Base-by-base conservation (phyloP, 1,140 invertebrate genomes). In the Lucilia sericata region DNA sequence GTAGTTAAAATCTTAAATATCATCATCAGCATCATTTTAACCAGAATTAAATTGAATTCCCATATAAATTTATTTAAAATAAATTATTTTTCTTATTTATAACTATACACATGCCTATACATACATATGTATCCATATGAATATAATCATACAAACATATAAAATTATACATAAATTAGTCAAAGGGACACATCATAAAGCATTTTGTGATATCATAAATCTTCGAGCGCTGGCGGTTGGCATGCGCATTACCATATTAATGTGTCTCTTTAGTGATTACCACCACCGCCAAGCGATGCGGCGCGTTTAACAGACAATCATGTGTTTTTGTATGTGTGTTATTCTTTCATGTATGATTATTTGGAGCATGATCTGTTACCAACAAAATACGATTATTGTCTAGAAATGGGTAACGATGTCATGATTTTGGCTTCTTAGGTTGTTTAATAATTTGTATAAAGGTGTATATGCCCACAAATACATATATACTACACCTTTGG, bases 131-230 rank as follows among this genome's bases (percentile, higher is more conserved):
- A 55, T 30, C n/a, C n/a, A 30, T 30, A 30, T 30, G 25, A 2
- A 30, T 30, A 30, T 30, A 30, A 30, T 30, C 78, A 21, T 25
- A 74, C 74, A 74, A 25, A 42, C 42, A 42, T 42, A 42, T 42
- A n/a, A 60, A 60, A 60, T 60, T 25, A 70, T 70, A 80, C 86
- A 89, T 88, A 89, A 89, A 89, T 89, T 89, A 89, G 88, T 89
- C 88, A 89, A 88, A 88, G 84, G 87, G 87, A 89, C 88, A 89
- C 88, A 86, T 88, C 88, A 89, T 89, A 89, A 89, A 89, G 88
- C 88, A 89, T 89, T 82, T 36, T 85, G 78, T 88, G 88, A 88
- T 88, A 87, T 86, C 88, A 89, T 89, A 89, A 89, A 89, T 89
- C 81, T 87, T 36, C 21, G 74, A 87, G 86, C 84, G 85, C 87